Base-by-base conservation (phyloP, 1,140 invertebrate genomes). In the Drosophila seguyi region DNA sequence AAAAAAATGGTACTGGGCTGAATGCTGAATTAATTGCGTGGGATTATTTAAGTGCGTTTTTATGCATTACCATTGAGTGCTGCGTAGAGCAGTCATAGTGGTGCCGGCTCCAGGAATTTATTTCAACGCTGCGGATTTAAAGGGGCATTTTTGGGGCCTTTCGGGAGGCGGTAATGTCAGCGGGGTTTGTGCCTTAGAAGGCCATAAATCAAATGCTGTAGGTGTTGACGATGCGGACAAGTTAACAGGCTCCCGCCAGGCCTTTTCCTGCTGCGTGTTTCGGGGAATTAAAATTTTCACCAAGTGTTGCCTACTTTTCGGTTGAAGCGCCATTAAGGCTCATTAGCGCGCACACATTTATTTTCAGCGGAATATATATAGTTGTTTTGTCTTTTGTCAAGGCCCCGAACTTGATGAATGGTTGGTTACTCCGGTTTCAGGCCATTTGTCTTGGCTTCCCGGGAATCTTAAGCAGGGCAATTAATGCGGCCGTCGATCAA, bases 1-100 rank as follows among this genome's bases (percentile, higher is more conserved):
- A 56, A 39, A 55, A 31, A 45, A 48, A 50, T 22, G 71, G 71
- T 69, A 76, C 76, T 55, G 62, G 13, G n/a, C 31, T 38, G 67
- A 80, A 69, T 78, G 73, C 53, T 77, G 85, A 79, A 90, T 90
- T 90, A 90, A 90, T 90, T 90, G 85, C 75, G 81, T 81, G 85
- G 85, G 86, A 90, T 81, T 68, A 81, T 81, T 90, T 90, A 75
- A 90, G 65, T 90, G 85, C 85, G 84, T 87, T 88, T 90, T 88
- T 90, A 88, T 90, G 81, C 85, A 90, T 88, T 88, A 85, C 85
- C 84, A 87, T 87, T 84, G 88, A 87, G 87, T 88, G 80, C 73
- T 74, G 8, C 47, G 53, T 50, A 88, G 83, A 42, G 47, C 60
- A 62, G 50, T 5, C 5, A 29, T 39, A 59, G 69, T 56, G 10